A percentile compares a stretch with the other conserved stretches of the same genome.
These are phyloP conservation scores for Eunapius fragilis DNA, from an alignment of 37 sponge, comb jelly and placozoan species.

Conservation along the genomic window DNA sequence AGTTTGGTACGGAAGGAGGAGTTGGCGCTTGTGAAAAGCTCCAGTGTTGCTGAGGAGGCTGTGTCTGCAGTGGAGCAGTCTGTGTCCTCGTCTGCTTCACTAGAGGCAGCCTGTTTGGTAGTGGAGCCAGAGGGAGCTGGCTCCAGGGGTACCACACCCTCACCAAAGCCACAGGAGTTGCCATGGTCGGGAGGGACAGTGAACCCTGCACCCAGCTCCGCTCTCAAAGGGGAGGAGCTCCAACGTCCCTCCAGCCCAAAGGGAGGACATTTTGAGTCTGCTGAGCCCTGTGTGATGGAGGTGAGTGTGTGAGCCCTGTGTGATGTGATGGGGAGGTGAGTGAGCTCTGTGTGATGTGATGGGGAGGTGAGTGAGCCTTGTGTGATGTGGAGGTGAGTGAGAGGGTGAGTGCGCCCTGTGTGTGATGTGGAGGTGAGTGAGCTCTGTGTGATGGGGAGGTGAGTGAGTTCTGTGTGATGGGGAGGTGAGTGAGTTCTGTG, in stretches of 20 bases:
- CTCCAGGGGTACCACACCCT: neutral
- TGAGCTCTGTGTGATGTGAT: neutral
- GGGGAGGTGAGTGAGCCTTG: neutral
- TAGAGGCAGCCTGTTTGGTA: neutral
- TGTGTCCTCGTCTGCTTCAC: neutral
- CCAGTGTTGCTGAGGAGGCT: neutral
- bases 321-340: conserved; percentile 3
- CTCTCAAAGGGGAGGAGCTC: neutral
- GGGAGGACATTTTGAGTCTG: neutral
- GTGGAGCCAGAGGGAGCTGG: neutral
- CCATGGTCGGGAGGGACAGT: neutral
- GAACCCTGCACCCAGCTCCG: neutral
- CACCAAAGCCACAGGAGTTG: neutral
- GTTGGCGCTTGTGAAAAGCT: neutral
- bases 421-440: too few species aligned
- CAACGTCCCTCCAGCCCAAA: neutral
- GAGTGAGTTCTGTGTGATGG: too few species aligned
- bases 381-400: conserved; percentile 23
- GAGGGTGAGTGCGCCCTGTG: too few species aligned
- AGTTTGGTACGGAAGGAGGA: neutral
- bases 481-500: neutral
- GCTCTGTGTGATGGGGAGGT: conserved; percentile 1
- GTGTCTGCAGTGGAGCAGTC: neutral
- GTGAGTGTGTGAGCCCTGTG: conserved; percentile 8
- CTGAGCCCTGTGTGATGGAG: neutral